A percentile compares a stretch with the other conserved stretches of the same genome.
Conservation (phyloP, 2,797 vertebrate genomes). For the Hemitrygon akajei region DNA sequence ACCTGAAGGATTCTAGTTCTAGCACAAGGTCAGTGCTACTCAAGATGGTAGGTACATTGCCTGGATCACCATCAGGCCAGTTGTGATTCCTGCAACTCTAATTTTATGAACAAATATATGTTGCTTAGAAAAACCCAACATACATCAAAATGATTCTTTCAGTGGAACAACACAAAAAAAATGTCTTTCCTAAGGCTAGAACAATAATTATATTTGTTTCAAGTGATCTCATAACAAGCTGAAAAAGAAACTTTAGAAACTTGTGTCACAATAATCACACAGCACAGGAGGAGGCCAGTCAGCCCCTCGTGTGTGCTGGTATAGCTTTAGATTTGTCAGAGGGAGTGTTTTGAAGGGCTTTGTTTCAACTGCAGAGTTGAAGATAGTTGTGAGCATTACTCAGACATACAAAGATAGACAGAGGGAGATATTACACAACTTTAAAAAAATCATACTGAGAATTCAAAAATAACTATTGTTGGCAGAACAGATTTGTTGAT, state of each 20-base stretch:
- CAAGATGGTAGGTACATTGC: neutral
- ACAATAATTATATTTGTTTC: neutral
- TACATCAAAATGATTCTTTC: neutral
- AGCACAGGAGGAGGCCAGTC: neutral
- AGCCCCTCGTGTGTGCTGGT: neutral
- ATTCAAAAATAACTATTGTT: conserved; percentile 23
- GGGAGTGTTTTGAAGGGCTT: neutral
- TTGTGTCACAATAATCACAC: neutral
- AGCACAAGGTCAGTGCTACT: neutral
- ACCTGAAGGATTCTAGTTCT: neutral
- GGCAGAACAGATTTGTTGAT: conserved; percentile 28
- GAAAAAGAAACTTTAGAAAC: neutral
- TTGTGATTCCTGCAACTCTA: neutral
- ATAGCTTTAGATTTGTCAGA: neutral
- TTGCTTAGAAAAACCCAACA: neutral
- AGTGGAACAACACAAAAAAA: neutral
- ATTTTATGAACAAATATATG: neutral
- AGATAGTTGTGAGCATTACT: neutral
- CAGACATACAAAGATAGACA: neutral
- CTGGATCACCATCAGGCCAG: neutral
- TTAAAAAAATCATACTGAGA: conserved; percentile 8
- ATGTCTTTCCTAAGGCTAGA: neutral
- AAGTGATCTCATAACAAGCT: neutral
- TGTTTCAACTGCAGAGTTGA: neutral
- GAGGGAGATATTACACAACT: neutral